Base-by-base conservation (phyloP, 1,140 invertebrate genomes). In the Macrotrachela quadricornifera region DNA sequence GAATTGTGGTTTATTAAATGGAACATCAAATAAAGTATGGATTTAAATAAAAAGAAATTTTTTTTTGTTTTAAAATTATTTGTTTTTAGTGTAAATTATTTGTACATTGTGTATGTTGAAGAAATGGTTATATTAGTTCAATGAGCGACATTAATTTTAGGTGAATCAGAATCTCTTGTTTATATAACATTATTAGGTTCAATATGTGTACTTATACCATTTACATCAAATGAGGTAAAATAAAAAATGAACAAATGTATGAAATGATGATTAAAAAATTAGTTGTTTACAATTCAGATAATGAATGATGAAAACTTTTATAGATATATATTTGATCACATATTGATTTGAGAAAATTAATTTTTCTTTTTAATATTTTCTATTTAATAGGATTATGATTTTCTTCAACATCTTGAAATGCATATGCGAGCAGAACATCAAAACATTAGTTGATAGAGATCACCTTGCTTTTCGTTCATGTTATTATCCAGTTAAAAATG, bases 321-420 rank as follows among this genome's bases (percentile, higher is more conserved):
- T 10, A 42, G 2, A 42, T 4, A 4, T 30, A 30, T 30, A 30
- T 30, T 8, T 30, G 21, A 14, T 42, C 15, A 42, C 12, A 42
- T 10, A 11, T 30, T n/a, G n/a, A n/a, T 13, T 41, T 44, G 16
- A 51, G 13, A 8, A 9, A 14, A 16, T 51, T 43, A 6, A 52
- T 52, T 10, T n/a, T 3, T 52, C 6, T 49, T 49, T 16, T 18
- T 47, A 55, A 55, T 54, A n/a, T n/a, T n/a, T n/a, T n/a, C n/a
- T n/a, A n/a, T 62, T n/a, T 68, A 71, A 4, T 56, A 75, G 74
- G 91, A 97, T 68, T 87, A 91, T 60, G 91, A 97, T 64, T 96
- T 97, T 64, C 97, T 99, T 72, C 91, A 96, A 68, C 86, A 96
- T 73, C 71, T 99, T 49, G 94, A 99, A 68, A 97, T 99, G 92